Evolutionary conservation across 2,888 invertebrate species (phyloP).

Genomic region (Didymodactylos carnosus): DNA sequence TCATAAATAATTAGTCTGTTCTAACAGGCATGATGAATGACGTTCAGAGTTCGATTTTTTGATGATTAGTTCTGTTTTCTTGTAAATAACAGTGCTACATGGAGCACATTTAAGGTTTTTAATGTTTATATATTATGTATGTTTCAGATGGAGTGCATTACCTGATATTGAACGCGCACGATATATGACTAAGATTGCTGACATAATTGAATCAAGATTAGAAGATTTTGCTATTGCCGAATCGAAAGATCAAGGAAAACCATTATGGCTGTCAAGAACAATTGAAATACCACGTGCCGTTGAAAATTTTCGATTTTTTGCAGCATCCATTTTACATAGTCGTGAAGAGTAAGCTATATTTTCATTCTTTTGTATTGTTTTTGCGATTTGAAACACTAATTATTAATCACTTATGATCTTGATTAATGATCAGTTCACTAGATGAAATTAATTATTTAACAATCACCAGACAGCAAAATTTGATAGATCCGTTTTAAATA

Average conservation of each 20-base stretch:
- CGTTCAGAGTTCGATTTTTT: no score
- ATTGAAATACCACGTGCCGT: slow-evolving; percentile 41
- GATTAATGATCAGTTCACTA: no score
- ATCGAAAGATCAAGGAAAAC: slow-evolving; percentile 41
- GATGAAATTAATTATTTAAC: no score
- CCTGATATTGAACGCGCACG: slow-evolving; percentile 31
- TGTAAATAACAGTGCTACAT: background rate
- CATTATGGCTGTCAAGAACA: slow-evolving; percentile 34
- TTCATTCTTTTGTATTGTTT: no score
- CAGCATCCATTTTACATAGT: slow-evolving; percentile 21
- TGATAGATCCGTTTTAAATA: no score
- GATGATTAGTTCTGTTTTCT: background rate
- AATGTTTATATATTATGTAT: background rate
- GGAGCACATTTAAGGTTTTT: background rate
- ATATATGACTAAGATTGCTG: slow-evolving; percentile 36
- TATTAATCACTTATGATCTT: no score
- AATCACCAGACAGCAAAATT: no score
- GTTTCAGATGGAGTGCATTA: slow-evolving; percentile 37
- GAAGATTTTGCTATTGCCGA: slow-evolving; percentile 38
- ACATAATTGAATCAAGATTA: slow-evolving; percentile 35
- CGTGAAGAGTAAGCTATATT: background rate
- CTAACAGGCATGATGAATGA: no score
- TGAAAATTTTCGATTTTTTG: slow-evolving; percentile 40
- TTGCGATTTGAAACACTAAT: no score
- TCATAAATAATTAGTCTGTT: no score